Conservation (phyloP, 2,797 vertebrate species). For the Oryzias dopingdopingensis region DNA sequence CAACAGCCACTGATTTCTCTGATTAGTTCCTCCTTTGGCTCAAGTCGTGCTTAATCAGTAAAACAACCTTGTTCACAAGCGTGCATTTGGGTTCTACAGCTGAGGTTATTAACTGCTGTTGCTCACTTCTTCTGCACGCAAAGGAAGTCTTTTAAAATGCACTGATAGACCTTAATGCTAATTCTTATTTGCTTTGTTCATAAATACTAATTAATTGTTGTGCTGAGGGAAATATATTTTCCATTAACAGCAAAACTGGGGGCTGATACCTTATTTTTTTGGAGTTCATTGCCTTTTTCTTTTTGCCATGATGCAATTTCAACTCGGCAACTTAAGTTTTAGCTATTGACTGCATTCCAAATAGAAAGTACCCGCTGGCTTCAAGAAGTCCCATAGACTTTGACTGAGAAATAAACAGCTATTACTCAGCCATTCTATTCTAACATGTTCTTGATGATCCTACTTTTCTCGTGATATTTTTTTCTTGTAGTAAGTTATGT, state of each 20-base stretch:
- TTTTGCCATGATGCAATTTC: conserved; percentile 14
- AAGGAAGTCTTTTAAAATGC: conserved; percentile 9
- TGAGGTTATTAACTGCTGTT: conserved; percentile 40
- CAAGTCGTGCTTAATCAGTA: conserved; percentile 49
- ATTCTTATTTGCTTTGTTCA: conserved; percentile 27
- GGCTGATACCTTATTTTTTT: conserved; percentile 26
- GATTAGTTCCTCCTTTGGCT: conserved; percentile 56
- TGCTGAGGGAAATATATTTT: conserved; percentile 15
- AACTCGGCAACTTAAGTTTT: conserved; percentile 4
- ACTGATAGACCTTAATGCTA: conserved; percentile 14
- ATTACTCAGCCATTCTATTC: too few species aligned
- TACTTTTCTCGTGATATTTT: too few species aligned
- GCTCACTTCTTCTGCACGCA: conserved; percentile 18
- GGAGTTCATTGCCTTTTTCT: conserved; percentile 13
- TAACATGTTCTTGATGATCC: too few species aligned
- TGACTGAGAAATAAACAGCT: too few species aligned
- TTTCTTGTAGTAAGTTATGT: too few species aligned
- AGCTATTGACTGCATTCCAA: not conserved
- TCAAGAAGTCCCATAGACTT: too few species aligned
- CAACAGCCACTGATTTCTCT: conserved; percentile 55
- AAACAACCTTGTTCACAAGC: conserved; percentile 49
- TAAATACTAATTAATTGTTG: conserved; percentile 35
- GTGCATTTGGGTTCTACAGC: conserved; percentile 31
- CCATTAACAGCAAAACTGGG: conserved; percentile 20
- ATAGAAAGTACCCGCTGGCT: too few species aligned